phyloP scores from a whole-genome alignment of 2,113 vertebrate genomes.

The Himantopus leucocephalus region DNA sequence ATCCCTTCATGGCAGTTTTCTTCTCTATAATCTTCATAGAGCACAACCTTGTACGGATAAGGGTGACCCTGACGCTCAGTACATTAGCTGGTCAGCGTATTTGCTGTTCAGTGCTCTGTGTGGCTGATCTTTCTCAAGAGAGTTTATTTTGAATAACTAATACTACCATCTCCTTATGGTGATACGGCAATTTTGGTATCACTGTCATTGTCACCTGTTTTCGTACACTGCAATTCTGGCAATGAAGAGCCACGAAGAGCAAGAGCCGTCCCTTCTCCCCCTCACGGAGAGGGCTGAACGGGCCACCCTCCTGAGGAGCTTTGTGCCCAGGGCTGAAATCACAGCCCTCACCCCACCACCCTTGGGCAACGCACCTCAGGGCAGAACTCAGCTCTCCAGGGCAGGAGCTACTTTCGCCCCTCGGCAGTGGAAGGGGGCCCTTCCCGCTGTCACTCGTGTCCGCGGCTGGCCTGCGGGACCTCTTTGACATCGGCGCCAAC shows the following conservation, averaged over 20 bases:
- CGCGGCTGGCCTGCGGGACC: no score
- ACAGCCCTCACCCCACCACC: background rate
- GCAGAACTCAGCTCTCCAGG: background rate
- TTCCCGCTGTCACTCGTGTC: background rate
- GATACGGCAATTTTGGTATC: fast-evolving
- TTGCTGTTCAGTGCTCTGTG: background rate
- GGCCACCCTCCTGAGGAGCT: fast-evolving
- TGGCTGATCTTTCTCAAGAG: background rate
- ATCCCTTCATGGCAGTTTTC: background rate
- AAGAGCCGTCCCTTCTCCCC: background rate
- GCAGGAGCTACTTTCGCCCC: background rate
- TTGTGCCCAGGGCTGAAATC: no score
- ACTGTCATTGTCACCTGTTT: background rate
- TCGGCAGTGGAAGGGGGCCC: background rate
- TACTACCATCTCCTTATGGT: background rate
- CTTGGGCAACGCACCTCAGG: background rate
- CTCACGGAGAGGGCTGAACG: fast-evolving
- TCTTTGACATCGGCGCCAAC: no score
- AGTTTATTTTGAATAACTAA: background rate
- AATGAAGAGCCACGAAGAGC: fast-evolving
- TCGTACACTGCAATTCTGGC: background rate
- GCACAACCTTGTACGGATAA: fast-evolving
- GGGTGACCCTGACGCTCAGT: fast-evolving
- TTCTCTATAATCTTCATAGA: background rate
- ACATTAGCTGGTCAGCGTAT: background rate